These are phyloP conservation scores for Salvelinus fontinalis DNA, from an alignment of 2,113 vertebrate genomes.

Conservation along the genomic window DNA sequence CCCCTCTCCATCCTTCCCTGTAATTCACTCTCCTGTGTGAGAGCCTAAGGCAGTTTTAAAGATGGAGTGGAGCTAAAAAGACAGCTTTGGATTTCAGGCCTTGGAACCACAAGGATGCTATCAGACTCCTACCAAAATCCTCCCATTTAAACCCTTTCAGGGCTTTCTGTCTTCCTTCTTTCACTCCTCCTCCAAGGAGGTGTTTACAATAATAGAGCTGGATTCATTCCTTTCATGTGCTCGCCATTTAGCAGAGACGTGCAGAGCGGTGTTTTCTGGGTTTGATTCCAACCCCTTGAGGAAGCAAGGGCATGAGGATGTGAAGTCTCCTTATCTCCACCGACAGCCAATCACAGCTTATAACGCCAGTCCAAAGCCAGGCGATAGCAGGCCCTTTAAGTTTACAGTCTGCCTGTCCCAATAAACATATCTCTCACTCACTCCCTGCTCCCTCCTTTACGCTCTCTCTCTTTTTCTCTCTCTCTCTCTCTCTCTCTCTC, in stretches of 20 bases:
- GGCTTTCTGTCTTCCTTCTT: slow-evolving; percentile 3
- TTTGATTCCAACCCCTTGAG: slow-evolving; percentile 44
- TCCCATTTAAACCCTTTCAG: slow-evolving; percentile 25
- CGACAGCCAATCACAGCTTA: slow-evolving; percentile 65
- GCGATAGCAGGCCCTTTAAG: slow-evolving; percentile 24
- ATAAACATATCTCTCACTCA: background rate
- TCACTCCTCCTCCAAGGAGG: slow-evolving; percentile 44
- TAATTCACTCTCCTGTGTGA: slow-evolving; percentile 57
- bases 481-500: no score
- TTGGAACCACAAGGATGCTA: slow-evolving; percentile 31
- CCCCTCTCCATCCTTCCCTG: slow-evolving; percentile 23
- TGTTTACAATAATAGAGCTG: slow-evolving; percentile 66
- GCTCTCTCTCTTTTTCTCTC: background rate
- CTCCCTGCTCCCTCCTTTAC: background rate
- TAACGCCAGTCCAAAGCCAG: slow-evolving; percentile 31
- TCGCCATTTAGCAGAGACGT: slow-evolving; percentile 47
- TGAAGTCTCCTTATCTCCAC: slow-evolving; percentile 67
- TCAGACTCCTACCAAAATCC: slow-evolving; percentile 37
- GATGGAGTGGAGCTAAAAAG: slow-evolving; percentile 33
- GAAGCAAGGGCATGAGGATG: slow-evolving; percentile 60
- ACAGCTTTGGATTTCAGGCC: slow-evolving; percentile 40
- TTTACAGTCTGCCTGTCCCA: slow-evolving; percentile 10
- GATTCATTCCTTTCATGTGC: slow-evolving; percentile 64
- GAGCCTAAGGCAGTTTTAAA: slow-evolving; percentile 7
- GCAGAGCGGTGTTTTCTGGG: slow-evolving; percentile 43